Base-by-base conservation (phyloP, 64 coral and sea anemone genomes). In the Actinia equina region DNA sequence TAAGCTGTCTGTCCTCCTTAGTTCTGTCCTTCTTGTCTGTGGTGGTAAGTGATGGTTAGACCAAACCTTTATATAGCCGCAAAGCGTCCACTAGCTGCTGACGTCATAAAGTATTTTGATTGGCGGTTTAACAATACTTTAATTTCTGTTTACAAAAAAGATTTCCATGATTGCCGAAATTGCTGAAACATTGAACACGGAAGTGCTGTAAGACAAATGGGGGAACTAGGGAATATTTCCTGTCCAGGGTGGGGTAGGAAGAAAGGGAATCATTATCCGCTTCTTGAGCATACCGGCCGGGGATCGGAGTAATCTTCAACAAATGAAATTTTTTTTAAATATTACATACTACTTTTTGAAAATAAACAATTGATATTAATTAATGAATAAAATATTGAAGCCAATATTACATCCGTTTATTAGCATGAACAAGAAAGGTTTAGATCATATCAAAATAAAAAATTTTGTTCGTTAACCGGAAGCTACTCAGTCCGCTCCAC, bases 71-170 rank as follows among this genome's bases (percentile, higher is more conserved):
- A 30, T 74, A 74, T 74, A 74, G 26, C 69, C 26, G 6, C n/a
- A 41, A 74, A 15, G 69, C 23, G 23, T 14, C 69, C 27, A 41
- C 69, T 27, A 74, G 3, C 3, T 49, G n/a, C n/a, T 41, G 25
- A 74, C 69, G 69, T 74, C 69, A 74, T 74, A 10, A 57, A 13
- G 23, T 13, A 41, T 30, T 74, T 74, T 27, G 69, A 74, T 74
- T 74, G 69, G 69, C 12, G 13, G 25, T 74, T 74, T 14, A 74
- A 11, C 69, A 74, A 11, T 30, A 25, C 26, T 74, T 74, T 74
- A 74, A 74, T 74, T n/a, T 74, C 69, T 74, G 69, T 74, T 74
- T 74, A 74, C 69, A 74, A 30, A 57, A 37, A 74, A 74, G 69
- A 74, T 74, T 74, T 74, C 26, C 41, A 14, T 74, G 69, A 74